Evolutionary conservation across 2,113 vertebrate species (phyloP), one percentile per base, ranked within the genome.

Genomic region (Embiotoca jacksoni): DNA sequence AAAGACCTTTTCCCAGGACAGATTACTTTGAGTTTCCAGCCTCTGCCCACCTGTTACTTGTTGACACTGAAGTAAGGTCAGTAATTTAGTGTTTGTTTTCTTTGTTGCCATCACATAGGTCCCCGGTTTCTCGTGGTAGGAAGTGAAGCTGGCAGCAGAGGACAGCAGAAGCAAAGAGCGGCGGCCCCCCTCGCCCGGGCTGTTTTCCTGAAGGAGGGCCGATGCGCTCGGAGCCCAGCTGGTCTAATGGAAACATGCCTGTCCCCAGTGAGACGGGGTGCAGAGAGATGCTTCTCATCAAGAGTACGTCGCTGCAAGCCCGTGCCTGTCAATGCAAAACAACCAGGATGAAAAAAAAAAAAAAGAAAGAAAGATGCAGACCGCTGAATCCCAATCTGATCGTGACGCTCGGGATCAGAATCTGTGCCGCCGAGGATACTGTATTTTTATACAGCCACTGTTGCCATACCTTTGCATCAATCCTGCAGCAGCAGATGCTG

Each of bases 191-290:
- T 30, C 36, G 36, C 50, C 55, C 32, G 6, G 16, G 33, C 31
- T 81, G 61, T 83, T 81, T 84, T 85, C 76, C 83, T 87, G 57
- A 72, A 87, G 83, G 63, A 84, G 75, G 73, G 72, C 0, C 7
- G 16, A 59, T 67, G 77, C n/a, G 33, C 72, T 80, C 59, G 78
- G 63, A 74, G 67, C 63, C 76, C 82, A 89, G 87, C 82, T 92
- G 84, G 72, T 82, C 73, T 41, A 56, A 87, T 90, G 90, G 92
- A 93, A 92, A 91, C 86, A 83, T 63, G 30, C 55, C 8, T 3
- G 72, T 91, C 89, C 90, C 91, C 73, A 66, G 89, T 80, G 86
- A 78, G 66, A 68, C 32, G 7, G 37, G 81, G 87, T 79, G 90
- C 53, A 78, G 83, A 89, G 71, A 91, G 88, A 91, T 63, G 62